Percentiles rank a stretch among this genome's conserved stretches.
phyloP scores from a whole-genome alignment of 1,140 invertebrate genomes.

The Babylonia areolata region DNA sequence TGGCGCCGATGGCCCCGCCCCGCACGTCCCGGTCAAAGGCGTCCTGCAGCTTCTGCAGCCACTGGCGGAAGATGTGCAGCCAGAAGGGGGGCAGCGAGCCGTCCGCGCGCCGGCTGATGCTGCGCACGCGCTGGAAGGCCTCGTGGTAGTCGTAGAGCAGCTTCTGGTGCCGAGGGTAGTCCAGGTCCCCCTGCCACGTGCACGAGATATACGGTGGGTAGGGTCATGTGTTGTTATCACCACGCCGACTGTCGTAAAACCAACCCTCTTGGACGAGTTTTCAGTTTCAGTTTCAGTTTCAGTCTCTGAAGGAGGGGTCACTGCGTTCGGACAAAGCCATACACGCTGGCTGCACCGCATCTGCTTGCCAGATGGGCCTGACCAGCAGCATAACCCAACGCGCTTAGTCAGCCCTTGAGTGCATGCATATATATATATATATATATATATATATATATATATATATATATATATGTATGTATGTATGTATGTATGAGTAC shows the following conservation, averaged over 20 bases:
- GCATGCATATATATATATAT: not conserved
- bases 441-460: too few species aligned
- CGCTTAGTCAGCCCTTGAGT: too few species aligned
- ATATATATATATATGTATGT: not conserved
- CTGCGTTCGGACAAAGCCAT: too few species aligned
- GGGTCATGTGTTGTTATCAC: too few species aligned
- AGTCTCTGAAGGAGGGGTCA: too few species aligned
- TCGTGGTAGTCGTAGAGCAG: constrained; percentile 95
- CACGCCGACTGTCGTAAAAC: too few species aligned
- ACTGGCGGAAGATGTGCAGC: constrained; percentile 94
- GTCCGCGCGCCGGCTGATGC: constrained; percentile 93
- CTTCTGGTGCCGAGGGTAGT: constrained; percentile 96
- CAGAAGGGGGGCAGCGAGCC: constrained; percentile 95
- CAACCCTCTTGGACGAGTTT: too few species aligned
- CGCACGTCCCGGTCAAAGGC: constrained; percentile 91
- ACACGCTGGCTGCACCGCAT: too few species aligned
- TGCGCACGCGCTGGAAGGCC: constrained; percentile 91
- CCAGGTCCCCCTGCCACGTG: constrained; percentile 84
- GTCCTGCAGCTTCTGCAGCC: constrained; percentile 88
- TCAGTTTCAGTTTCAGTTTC: too few species aligned
- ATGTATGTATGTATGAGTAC: not conserved
- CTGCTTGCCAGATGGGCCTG: too few species aligned
- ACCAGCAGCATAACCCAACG: too few species aligned
- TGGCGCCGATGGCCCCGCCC: constrained; percentile 86
- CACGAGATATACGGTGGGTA: too few species aligned